Evolutionary conservation across 2,113 vertebrate species (phyloP).

Genomic region (Oophaga pumilio): DNA sequence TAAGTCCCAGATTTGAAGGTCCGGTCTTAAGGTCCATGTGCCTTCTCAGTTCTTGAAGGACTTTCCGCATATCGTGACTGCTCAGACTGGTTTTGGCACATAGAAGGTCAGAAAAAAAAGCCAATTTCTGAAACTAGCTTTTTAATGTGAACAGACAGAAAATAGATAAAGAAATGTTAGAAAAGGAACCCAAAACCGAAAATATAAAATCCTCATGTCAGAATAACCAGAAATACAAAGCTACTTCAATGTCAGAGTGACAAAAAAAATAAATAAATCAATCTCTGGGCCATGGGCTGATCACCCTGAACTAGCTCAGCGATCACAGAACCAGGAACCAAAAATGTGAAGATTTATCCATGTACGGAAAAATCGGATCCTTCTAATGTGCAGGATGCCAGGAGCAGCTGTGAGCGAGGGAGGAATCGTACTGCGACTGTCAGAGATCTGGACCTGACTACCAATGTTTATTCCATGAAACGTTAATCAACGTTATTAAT

Average conservation of each 20-base stretch:
- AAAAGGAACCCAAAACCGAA: not conserved
- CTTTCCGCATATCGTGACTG: too few relatives aligned
- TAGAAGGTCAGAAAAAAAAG: too few relatives aligned
- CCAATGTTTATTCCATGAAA: constrained; percentile 55
- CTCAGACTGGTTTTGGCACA: too few relatives aligned
- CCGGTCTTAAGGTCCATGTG: too few relatives aligned
- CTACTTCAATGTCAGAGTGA: not conserved
- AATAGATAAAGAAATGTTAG: not conserved
- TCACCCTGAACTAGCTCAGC: not conserved
- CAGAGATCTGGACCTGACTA: constrained; percentile 43
- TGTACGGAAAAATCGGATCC: constrained; percentile 18
- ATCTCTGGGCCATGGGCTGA: not conserved
- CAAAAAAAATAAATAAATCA: not conserved
- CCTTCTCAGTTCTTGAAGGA: too few relatives aligned
- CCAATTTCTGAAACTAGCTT: too few relatives aligned
- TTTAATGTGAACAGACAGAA: too few relatives aligned
- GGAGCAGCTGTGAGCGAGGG: constrained; percentile 47
- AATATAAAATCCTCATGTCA: not conserved
- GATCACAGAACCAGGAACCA: not conserved
- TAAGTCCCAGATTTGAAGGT: too few relatives aligned
- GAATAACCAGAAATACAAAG: too few relatives aligned
- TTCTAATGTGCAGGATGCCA: constrained; percentile 29
- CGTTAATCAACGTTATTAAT: constrained; percentile 43
- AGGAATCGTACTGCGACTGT: constrained; percentile 48
- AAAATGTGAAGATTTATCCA: not conserved